Conservation (phyloP, 2,113 vertebrate species). For the Orthonyx spaldingii region DNA sequence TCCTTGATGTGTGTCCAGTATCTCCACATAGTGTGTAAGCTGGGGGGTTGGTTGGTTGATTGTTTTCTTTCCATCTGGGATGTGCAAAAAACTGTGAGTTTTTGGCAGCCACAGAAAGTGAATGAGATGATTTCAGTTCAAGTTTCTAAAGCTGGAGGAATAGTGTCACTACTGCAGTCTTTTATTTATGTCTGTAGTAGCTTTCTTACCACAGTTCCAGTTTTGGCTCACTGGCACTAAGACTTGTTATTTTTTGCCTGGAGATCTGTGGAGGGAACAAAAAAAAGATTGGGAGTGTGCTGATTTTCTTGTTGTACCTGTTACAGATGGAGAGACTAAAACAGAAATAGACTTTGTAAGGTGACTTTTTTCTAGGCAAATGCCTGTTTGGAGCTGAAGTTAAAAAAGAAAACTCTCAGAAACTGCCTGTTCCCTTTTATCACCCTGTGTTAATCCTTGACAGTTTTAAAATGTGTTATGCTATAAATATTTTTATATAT, state of each 20-base stretch:
- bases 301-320: neutral
- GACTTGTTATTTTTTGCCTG: neutral
- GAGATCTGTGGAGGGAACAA: neutral
- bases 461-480: neutral
- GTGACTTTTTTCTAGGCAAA: neutral
- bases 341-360: neutral
- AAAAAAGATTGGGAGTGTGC: neutral
- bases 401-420: neutral
- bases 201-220: neutral
- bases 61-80: neutral
- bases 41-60: neutral
- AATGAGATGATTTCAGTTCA: neutral
- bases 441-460: neutral
- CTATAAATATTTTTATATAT: neutral
- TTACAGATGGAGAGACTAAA: neutral
- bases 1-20: accelerated
- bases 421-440: neutral
- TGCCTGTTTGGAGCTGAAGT: neutral
- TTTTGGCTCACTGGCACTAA: neutral
- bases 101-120: neutral
- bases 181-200: neutral
- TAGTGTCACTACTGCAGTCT: neutral
- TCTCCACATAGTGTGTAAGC: neutral
- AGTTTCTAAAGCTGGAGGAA: neutral
- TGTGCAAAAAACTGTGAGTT: neutral